Base-by-base conservation (phyloP, 2,797 vertebrate genomes). In the Anguilla obscura region DNA sequence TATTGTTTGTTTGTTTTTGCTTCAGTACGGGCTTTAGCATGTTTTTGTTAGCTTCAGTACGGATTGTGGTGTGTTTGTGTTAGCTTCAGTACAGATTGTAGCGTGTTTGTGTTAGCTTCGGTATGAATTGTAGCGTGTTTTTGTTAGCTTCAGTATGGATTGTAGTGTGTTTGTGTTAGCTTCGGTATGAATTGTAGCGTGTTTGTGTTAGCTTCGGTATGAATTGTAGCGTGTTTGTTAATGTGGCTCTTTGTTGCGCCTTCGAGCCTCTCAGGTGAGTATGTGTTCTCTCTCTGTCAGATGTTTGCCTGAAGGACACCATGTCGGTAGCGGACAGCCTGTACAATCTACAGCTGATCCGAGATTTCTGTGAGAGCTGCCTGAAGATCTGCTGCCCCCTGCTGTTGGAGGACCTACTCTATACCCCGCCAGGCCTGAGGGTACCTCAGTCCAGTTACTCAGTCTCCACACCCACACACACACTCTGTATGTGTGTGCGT, bases 251-350 rank as follows among this genome's bases (percentile, higher is more conserved):
- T 36, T 74, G 1, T 40, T 24, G 8, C 86, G 21, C 7, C 90
- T 9, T 88, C 16, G 1, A 74, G 30, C 1, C 27, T 16, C 27
- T 36, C 30, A 30, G 50, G 9, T 50, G 50, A 50, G 50, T 36
- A 74, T 30, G 69, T 74, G 69, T 80, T 7, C 74, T 85, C 60
- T 84, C 48, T 88, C 40, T 40, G 87, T 48, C 92, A 98, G 97
- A 98, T 76, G 97, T 98, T 87, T 98, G 97, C 92, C 94, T 98
- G 93, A 98, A 98, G 94, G 98, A 98, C 93, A 98, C 97, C 87
- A 98, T 98, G 97, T 98, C 97, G 0, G 96, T 98, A 91, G 96
- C 97, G 0, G 97, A 98, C 95, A 98, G 97, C 90, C 92, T 98
- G 52, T 97, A 98, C 93, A 98, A 98, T 93, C 94, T 98, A 71